A percentile compares a stretch with the other conserved stretches of the same genome.
Conservation (phyloP, 2,888 invertebrate species). For the Conus canariensis region DNA sequence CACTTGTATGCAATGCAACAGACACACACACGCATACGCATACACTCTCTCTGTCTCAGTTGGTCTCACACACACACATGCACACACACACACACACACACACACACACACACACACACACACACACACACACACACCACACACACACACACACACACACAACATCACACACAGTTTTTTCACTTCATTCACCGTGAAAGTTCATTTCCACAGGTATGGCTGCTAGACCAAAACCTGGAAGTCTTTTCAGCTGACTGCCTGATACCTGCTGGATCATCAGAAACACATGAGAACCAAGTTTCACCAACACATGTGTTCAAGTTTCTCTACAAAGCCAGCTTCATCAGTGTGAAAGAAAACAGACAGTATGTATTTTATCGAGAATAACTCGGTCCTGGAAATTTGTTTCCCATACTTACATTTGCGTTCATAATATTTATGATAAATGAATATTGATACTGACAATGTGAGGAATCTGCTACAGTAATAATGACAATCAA, state of each 20-base stretch:
- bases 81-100: too few species aligned
- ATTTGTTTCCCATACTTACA: not conserved
- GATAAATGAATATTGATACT: too few species aligned
- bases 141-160: too few species aligned
- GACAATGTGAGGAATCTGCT: too few species aligned
- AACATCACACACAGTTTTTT: too few species aligned
- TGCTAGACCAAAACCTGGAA: conserved; percentile 58
- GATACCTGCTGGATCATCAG: not conserved
- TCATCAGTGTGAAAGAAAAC: not conserved
- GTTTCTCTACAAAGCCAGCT: conserved; percentile 48
- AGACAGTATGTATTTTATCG: not conserved
- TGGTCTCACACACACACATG: too few species aligned
- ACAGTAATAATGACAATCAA: too few species aligned
- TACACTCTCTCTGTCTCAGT: too few species aligned
- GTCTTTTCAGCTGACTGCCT: conserved; percentile 42
- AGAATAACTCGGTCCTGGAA: not conserved
- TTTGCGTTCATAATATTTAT: not conserved
- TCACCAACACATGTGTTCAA: conserved; percentile 36
- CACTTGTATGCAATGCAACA: not conserved
- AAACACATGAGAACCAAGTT: not conserved
- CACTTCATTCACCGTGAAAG: too few species aligned
- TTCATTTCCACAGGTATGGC: conserved; percentile 53
- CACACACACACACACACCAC: too few species aligned
- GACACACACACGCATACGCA: too few species aligned
- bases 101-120: too few species aligned